Base-by-base conservation (phyloP, 2,888 invertebrate species). In the Acrocera orbiculus region DNA sequence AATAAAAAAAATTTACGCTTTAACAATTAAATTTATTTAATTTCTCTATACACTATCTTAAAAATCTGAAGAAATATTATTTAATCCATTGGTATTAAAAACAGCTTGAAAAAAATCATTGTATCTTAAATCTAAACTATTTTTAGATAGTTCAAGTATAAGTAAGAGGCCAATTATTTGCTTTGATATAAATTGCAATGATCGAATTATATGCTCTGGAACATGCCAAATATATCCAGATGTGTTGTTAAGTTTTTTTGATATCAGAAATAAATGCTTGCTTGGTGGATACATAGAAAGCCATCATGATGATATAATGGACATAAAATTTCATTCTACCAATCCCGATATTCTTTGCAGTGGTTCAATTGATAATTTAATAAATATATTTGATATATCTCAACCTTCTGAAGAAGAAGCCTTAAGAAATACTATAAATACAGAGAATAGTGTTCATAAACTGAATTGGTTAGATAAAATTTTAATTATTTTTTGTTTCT, bases 261-360 rank as follows among this genome's bases (percentile, higher is more conserved):
- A 87, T 59, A 61, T 73, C 15, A 64, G 85, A 39, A 62, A 64
- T 38, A 62, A 64, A 42, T 63, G 65, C 39, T 62, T 76, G 9
- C 58, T 82, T 3, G 86, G 86, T 1, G 78, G 76, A 2, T 89
- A 86, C 52, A 79, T 76, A 73, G 78, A 86, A 46, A 75, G 79
- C 5, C 86, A 87, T 51, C 70, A 73, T 35, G 81, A 83, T 54
- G 85, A 86, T 53, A 67, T 87, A 11, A 79, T 82, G 6, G 50
- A 74, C 65, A 66, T 81, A 0, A 66, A 67, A 50, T 89, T 87
- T 56, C 77, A 85, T 64, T 67, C 71, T 33, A 56, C 50, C 6
- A 70, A 77, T 49, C 58, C 67, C 3, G 73, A 80, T 52, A 55
- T 65, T 6, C 48, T 92, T 34, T 71, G 76, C 10, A 72, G 83